Evolutionary conservation across 1,140 invertebrate species (phyloP), one percentile per base, ranked within the genome.

Genomic region (Drosophila burlai): DNA sequence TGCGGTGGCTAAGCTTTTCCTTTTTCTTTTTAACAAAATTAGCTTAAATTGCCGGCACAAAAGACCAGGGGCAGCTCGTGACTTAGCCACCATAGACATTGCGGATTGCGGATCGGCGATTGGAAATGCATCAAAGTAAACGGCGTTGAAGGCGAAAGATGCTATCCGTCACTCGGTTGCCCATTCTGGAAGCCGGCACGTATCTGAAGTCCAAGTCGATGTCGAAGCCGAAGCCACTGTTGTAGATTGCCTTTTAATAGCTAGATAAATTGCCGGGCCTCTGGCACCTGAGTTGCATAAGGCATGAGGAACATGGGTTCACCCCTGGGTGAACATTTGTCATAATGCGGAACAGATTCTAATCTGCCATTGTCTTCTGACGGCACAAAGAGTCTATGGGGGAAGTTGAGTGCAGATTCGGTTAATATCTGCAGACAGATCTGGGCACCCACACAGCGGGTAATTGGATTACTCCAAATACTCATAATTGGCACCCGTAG

Each of bases 331-430:
- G 57, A 71, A 80, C 76, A 74, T 87, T 84, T 78, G 77, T 87
- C 84, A 89, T 84, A 89, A 87, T 89, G 84, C 84, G 84, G 84
- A 87, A 87, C 74, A 78, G 66, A 75, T 72, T 61, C 38, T 38
- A 34, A 73, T 73, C 69, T 18, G 5, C 24, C 38, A 52, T 52
- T 61, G 54, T 43, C 29, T 50, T 38, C 13, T 46, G 24, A 9
- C 21, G 36, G 16, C 49, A 40, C 26, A 65, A n/a, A 18, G 16
- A 16, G 13, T 8, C 62, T 11, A 3, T 50, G 66, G 31, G 13
- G 58, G 38, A 34, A 43, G 45, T 43, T 58, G 11, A 52, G 40
- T 42, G 67, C 66, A 24, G 69, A 59, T 60, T 72, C 42, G 50
- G 26, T 7, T 13, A 16, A 36, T 69, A 72, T 72, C 68, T 46